Base-by-base conservation (phyloP, 2,113 vertebrate species). In the Zosterops lateralis region DNA sequence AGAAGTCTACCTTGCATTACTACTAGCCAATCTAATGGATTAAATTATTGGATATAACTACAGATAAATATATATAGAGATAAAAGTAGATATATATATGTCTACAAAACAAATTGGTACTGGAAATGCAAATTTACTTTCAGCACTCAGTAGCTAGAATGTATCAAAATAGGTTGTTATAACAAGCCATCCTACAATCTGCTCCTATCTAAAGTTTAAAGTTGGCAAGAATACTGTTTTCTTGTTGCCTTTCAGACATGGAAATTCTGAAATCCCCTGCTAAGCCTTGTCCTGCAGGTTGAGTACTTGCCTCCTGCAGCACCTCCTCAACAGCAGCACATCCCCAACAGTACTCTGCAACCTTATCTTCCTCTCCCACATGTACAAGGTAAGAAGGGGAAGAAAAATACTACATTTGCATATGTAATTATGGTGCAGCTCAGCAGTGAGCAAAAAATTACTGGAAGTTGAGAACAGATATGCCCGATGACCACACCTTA, bases 381-480 rank as follows among this genome's bases (percentile, higher is more conserved):
- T 66, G 82, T 40, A n/a, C 79, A 94, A 96, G 95, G 95, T 93
- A 96, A 90, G 67, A 85, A 48, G 40, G 3, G 57, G 2, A 4
- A 6, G 9, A 10, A 15, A 78, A 66, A 21, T 1, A 40, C 38
- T 86, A 68, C 72, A 95, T 96, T 96, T 96, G 96, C 96, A 96
- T 96, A 94, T 83, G 79, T 40, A 95, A 94, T 94, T 94, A 95
- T 12, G 42, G 60, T 62, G 60, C 71, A 86, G 79, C n/a, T 95
- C 90, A 70, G 67, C 60, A 90, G 72, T 67, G 44, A 88, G 76
- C 72, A 94, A 92, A 96, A 96, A 96, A 96, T 96, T 96, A 96
- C 93, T 96, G 95, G 96, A 96, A 96, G 95, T 96, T 93, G 92
- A 83, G 56, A 86, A 94, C 50, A 96, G 90, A 96, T 96, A 95